phyloP scores from a whole-genome alignment of 2,797 vertebrate species.

The Triplophysa yarkandensis region DNA sequence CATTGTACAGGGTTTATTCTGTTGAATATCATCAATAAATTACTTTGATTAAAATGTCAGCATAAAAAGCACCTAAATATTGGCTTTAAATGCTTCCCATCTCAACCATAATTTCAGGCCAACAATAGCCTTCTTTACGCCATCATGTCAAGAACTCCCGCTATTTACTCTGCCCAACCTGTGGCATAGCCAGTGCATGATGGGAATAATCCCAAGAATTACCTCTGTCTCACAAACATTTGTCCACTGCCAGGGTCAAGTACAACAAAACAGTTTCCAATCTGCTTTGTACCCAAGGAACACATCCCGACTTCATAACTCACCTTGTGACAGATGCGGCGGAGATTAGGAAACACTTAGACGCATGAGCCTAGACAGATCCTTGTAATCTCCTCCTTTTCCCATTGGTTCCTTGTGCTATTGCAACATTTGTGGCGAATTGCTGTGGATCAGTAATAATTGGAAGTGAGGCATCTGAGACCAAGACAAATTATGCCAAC shows the following conservation, averaged over 20 bases:
- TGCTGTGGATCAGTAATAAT: conserved; percentile 70
- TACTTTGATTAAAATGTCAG: conserved; percentile 22
- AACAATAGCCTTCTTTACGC: conserved; percentile 26
- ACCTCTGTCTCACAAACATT: conserved; percentile 20
- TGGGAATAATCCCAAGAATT: conserved; percentile 28
- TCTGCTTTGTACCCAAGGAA: conserved; percentile 26
- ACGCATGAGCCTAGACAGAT: conserved; percentile 20
- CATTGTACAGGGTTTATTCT: neutral
- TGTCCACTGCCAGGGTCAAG: conserved; percentile 25
- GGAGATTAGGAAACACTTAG: conserved; percentile 38
- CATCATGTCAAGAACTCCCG: conserved; percentile 33
- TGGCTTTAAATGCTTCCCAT: conserved; percentile 33
- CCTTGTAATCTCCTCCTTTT: conserved; percentile 41
- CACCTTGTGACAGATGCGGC: conserved; percentile 36
- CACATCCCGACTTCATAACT: conserved; percentile 23
- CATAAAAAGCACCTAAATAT: conserved; percentile 27
- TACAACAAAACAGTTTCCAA: conserved; percentile 35
- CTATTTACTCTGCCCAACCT: conserved; percentile 41
- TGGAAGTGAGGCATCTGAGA: conserved; percentile 75
- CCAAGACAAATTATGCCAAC: conserved; percentile 74
- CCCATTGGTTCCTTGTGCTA: conserved; percentile 40
- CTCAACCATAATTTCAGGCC: conserved; percentile 23
- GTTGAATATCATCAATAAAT: conserved; percentile 16
- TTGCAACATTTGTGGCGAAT: conserved; percentile 60
- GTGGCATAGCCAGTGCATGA: conserved; percentile 24